Conservation (phyloP, 2,113 vertebrate species). For the Capra hircus region DNA sequence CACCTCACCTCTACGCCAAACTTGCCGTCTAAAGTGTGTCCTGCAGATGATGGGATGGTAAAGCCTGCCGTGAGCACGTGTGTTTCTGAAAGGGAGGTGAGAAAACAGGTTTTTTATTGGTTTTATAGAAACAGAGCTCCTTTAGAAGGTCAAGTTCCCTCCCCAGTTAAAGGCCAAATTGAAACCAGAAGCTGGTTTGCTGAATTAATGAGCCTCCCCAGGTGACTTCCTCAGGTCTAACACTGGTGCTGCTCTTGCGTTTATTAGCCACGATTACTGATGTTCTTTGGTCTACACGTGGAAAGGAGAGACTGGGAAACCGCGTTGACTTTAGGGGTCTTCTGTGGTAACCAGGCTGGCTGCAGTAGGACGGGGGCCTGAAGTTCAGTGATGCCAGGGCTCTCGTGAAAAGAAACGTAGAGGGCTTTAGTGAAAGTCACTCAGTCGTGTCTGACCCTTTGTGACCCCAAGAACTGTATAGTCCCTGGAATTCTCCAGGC, state of each 20-base stretch:
- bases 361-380: not conserved
- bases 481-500: no score
- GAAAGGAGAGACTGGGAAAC: not conserved
- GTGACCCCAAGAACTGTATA: no score
- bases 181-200: rapidly evolving
- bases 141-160: not conserved
- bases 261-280: not conserved
- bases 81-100: constrained; percentile 79
- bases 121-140: not conserved
- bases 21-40: not conserved
- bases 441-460: no score
- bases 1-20: no score
- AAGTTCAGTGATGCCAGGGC: not conserved
- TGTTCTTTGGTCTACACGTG: not conserved
- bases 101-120: not conserved
- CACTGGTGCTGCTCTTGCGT: not conserved
- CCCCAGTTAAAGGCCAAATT: not conserved
- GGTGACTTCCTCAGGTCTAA: not conserved
- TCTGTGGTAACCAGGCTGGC: not conserved
- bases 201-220: not conserved
- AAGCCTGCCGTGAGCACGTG: constrained; percentile 92
- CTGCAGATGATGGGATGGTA: constrained; percentile 92
- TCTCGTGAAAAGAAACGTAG: not conserved
- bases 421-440: not conserved
- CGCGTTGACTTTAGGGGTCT: not conserved